Conservation (phyloP, 2,797 vertebrate species). For the Ataeniobius toweri region DNA sequence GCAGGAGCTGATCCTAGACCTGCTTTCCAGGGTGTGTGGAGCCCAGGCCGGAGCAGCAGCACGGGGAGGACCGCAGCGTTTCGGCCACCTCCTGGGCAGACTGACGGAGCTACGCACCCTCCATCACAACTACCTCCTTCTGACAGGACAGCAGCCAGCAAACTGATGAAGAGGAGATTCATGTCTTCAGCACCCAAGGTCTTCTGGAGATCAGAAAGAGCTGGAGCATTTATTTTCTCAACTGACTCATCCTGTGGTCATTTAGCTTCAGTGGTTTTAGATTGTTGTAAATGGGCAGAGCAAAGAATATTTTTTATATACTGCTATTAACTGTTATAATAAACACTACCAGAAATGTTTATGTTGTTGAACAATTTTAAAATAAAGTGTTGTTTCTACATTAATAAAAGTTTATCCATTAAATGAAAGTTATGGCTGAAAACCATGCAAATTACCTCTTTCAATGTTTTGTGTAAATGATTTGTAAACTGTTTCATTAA, state of each 20-base stretch:
- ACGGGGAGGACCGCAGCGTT: constrained; percentile 87
- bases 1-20: constrained; percentile 91
- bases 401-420: neutral
- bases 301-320: constrained; percentile 47
- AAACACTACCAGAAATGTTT: constrained; percentile 19
- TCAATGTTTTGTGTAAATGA: neutral
- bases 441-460: neutral
- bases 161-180: constrained; percentile 29
- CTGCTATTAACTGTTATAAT: constrained; percentile 31
- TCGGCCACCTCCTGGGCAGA: constrained; percentile 91
- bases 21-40: constrained; percentile 89
- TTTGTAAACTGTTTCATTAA: neutral
- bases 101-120: constrained; percentile 93
- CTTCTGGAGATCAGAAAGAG: neutral
- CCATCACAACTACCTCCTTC: constrained; percentile 89
- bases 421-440: neutral
- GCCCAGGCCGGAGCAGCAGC: constrained; percentile 65
- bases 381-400: constrained; percentile 27
- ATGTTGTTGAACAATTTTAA: constrained; percentile 20
- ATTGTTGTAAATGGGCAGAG: constrained; percentile 23
- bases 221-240: neutral
- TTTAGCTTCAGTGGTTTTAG: constrained; percentile 6
- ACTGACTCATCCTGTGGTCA: constrained; percentile 1
- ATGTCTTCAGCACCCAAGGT: neutral
- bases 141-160: constrained; percentile 71